phyloP scores from a whole-genome alignment of 2,797 vertebrate species.

The Chaenodraco wilsoni region DNA sequence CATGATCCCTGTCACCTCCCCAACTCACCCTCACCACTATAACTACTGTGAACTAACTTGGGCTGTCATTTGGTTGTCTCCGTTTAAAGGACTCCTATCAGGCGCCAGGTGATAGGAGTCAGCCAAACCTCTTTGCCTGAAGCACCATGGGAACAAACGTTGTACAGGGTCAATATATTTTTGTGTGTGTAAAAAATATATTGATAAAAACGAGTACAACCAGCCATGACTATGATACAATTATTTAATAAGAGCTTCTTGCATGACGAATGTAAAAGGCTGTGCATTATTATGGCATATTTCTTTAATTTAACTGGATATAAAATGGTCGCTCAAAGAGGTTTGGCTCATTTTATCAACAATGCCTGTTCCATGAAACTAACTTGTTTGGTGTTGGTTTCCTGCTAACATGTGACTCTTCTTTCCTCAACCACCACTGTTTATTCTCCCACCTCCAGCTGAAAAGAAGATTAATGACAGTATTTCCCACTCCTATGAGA shows the following conservation, averaged over 20 bases:
- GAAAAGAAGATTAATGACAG: conserved; percentile 85
- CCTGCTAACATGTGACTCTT: conserved; percentile 79
- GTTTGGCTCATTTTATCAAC: conserved; percentile 73
- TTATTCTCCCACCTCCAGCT: conserved; percentile 80
- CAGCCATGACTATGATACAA: conserved; percentile 23
- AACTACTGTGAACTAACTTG: conserved; percentile 71
- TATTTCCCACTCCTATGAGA: conserved; percentile 81
- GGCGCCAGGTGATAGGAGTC: conserved; percentile 64
- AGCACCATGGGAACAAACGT: conserved; percentile 5
- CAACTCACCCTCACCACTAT: conserved; percentile 26
- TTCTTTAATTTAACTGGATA: conserved; percentile 31
- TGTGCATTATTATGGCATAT: conserved; percentile 33
- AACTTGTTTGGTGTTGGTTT: conserved; percentile 78
- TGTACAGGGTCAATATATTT: conserved; percentile 54
- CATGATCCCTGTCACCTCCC: conserved; percentile 71
- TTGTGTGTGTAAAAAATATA: conserved; percentile 40
- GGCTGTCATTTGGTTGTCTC: conserved; percentile 65
- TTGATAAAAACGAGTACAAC: conserved; percentile 30
- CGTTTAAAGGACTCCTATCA: conserved; percentile 61
- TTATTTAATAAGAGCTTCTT: conserved; percentile 5
- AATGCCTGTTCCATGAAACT: conserved; percentile 69
- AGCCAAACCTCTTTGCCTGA: conserved; percentile 80
- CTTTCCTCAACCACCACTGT: conserved; percentile 75
- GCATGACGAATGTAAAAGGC: conserved; percentile 59
- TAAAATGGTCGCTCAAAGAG: conserved; percentile 58